These are phyloP conservation scores for Capromys pilorides DNA, from an alignment of 2,797 vertebrate species.

Conservation along the genomic window DNA sequence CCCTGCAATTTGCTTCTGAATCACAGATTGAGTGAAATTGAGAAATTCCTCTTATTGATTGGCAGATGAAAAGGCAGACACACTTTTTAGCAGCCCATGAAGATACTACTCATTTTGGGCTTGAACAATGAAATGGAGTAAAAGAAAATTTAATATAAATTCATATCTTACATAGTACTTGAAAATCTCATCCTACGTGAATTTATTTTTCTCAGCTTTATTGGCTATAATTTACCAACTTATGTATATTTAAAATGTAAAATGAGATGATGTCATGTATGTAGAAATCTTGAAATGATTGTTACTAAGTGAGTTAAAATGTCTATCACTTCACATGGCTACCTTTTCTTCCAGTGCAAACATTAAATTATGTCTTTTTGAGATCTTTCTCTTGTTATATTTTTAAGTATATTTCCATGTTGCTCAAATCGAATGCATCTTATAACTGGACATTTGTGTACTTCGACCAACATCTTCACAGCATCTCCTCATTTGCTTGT, in stretches of 20 bases:
- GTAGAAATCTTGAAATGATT: background rate
- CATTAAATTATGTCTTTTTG: background rate
- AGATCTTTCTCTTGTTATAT: background rate
- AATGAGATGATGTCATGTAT: background rate
- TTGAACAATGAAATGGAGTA: background rate
- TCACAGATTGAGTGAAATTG: conserved; percentile 4
- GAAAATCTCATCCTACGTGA: background rate
- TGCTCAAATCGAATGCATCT: background rate
- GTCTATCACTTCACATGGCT: background rate
- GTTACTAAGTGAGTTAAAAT: background rate
- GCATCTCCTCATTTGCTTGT: too few species aligned
- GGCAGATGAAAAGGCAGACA: background rate
- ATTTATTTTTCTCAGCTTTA: background rate
- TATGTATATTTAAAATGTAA: background rate
- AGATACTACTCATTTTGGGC: background rate
- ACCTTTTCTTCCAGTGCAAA: background rate
- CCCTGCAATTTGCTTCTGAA: background rate
- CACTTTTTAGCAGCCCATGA: background rate
- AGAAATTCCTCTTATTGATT: background rate
- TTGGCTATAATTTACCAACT: background rate
- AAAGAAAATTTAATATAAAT: background rate
- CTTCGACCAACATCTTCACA: background rate
- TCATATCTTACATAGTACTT: background rate
- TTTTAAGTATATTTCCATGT: too few species aligned
- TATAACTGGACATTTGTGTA: background rate